Conservation (phyloP, 2,113 vertebrate species). For the Rynchops niger region DNA sequence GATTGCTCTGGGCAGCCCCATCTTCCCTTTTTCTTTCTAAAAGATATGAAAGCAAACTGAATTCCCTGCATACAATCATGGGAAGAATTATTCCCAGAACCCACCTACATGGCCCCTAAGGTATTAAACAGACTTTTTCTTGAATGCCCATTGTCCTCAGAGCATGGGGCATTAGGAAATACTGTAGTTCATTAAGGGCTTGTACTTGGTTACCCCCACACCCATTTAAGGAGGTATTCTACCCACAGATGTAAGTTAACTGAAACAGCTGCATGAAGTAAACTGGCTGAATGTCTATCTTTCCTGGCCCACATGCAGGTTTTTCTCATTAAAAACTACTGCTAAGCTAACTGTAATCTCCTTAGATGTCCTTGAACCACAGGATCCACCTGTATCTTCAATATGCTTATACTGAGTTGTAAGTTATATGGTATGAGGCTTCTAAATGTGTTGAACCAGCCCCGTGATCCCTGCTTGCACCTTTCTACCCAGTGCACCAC, state of each 20-base stretch:
- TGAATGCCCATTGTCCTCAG: neutral
- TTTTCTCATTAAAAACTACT: neutral
- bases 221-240: neutral
- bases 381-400: neutral
- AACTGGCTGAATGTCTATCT: neutral
- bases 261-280: neutral
- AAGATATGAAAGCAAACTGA: neutral
- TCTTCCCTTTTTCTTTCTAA: neutral
- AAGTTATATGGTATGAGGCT: neutral
- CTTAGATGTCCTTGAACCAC: neutral
- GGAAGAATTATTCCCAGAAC: neutral
- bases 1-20: neutral
- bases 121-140: neutral
- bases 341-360: neutral
- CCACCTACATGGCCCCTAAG: neutral
- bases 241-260: neutral
- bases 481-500: neutral
- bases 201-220: neutral
- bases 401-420: neutral
- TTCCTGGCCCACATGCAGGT: neutral
- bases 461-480: neutral
- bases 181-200: neutral
- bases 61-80: neutral
- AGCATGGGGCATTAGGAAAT: neutral
- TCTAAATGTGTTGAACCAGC: neutral